A percentile compares a stretch with the other conserved stretches of the same genome.
Evolutionary conservation across 2,888 invertebrate species (phyloP).

Genomic region (Julus scanicus): DNA sequence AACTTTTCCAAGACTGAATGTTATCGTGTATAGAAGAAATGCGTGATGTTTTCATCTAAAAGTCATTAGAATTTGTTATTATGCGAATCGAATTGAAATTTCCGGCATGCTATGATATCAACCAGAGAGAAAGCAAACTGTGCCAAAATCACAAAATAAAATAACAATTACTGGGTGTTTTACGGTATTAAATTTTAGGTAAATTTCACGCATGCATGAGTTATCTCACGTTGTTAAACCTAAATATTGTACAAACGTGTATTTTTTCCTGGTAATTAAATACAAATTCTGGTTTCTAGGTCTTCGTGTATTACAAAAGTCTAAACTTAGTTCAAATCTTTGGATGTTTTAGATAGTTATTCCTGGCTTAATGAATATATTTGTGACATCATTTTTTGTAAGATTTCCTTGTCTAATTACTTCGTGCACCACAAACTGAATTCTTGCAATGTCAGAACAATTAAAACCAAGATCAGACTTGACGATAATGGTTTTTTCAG

Average conservation of each 20-base stretch:
- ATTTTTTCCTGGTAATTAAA: neutral
- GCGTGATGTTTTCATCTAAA: neutral
- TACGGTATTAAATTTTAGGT: constrained; percentile 6
- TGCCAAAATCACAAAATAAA: neutral
- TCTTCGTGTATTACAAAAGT: neutral
- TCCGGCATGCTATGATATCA: neutral
- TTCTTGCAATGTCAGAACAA: too few relatives aligned
- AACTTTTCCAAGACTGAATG: neutral
- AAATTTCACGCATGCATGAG: constrained; percentile 28
- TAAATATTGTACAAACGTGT: neutral
- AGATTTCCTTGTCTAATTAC: too few relatives aligned
- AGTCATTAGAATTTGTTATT: constrained; percentile 4
- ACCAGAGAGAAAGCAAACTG: neutral
- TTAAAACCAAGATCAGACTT: neutral
- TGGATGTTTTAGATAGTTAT: neutral
- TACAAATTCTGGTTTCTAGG: neutral
- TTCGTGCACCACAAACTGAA: too few relatives aligned
- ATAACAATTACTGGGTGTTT: constrained; percentile 2
- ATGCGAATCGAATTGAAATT: neutral
- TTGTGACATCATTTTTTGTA: too few relatives aligned
- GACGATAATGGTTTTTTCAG: neutral
- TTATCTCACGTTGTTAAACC: neutral
- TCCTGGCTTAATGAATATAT: too few relatives aligned
- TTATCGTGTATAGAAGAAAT: neutral
- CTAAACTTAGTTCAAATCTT: neutral